These are phyloP conservation scores for Anthoscopus minutus DNA, from an alignment of 2,113 vertebrate genomes.

Conservation along the genomic window DNA sequence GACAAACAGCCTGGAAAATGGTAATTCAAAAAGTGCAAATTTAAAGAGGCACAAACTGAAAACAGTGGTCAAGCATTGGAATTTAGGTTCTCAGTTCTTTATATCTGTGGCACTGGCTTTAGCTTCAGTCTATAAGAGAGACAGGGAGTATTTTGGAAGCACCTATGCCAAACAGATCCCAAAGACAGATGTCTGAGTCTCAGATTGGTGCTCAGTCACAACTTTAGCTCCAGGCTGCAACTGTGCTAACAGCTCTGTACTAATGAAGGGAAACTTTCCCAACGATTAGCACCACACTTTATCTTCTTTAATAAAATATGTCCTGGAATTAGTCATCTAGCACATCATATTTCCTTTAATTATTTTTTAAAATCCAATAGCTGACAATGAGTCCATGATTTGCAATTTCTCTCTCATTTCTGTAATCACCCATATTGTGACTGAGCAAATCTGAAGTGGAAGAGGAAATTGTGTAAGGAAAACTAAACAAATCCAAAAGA, in stretches of 20 bases:
- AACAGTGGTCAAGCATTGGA: not conserved
- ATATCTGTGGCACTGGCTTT: not conserved
- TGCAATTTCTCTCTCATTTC: not conserved
- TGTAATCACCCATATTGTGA: not conserved
- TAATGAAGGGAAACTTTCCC: not conserved
- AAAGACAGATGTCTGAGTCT: not conserved
- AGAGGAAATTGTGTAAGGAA: not conserved
- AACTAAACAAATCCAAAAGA: not conserved
- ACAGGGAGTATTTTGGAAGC: not conserved
- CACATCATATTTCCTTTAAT: not conserved
- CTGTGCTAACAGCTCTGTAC: not conserved
- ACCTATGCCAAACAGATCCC: not conserved
- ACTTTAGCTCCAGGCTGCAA: not conserved
- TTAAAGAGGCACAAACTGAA: not conserved
- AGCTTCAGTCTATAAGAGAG: not conserved
- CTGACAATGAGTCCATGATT: fast-evolving
- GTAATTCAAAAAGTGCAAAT: not conserved
- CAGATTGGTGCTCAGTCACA: not conserved
- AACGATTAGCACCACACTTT: not conserved
- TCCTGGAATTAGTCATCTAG: not conserved
- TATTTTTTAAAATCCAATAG: not conserved
- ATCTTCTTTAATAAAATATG: not conserved
- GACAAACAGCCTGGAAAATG: not conserved
- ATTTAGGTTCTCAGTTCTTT: not conserved
- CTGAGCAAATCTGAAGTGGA: not conserved